Percentiles rank a stretch among this genome's conserved stretches.
phyloP scores from a whole-genome alignment of 2,113 vertebrate genomes.

The Pogonocichla stellata region DNA sequence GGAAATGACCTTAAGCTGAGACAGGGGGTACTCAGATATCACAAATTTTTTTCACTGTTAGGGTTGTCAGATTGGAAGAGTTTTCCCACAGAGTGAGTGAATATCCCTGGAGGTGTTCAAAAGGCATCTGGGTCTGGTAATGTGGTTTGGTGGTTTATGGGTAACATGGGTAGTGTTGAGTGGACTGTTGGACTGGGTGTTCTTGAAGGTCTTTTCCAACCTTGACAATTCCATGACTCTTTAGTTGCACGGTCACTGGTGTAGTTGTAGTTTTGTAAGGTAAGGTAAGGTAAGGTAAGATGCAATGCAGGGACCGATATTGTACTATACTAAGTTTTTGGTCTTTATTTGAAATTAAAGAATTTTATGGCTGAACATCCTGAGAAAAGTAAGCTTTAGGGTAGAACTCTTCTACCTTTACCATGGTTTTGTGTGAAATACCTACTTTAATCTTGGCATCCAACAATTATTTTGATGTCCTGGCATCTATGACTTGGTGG shows the following conservation, averaged over 20 bases:
- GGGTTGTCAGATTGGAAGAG: neutral
- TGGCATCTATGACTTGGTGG: neutral
- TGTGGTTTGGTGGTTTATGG: neutral
- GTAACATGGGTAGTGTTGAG: neutral
- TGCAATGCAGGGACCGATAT: neutral
- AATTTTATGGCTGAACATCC: neutral
- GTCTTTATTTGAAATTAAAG: neutral
- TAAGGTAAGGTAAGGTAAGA: neutral
- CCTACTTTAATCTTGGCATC: neutral
- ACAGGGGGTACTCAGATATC: neutral
- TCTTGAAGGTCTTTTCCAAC: neutral
- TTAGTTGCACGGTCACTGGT: neutral
- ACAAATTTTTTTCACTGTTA: neutral
- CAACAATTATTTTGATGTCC: neutral
- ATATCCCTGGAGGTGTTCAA: neutral
- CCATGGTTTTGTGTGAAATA: neutral
- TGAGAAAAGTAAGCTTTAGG: neutral
- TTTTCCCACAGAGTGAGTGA: neutral
- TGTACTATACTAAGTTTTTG: neutral
- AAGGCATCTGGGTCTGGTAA: neutral
- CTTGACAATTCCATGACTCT: neutral
- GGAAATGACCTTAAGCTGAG: neutral
- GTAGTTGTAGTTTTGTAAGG: neutral
- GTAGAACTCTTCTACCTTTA: neutral
- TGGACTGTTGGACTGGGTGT: accelerated